Evolutionary conservation across 2,888 invertebrate genomes (phyloP).

Genomic region (Trichogramma dendrolimi): DNA sequence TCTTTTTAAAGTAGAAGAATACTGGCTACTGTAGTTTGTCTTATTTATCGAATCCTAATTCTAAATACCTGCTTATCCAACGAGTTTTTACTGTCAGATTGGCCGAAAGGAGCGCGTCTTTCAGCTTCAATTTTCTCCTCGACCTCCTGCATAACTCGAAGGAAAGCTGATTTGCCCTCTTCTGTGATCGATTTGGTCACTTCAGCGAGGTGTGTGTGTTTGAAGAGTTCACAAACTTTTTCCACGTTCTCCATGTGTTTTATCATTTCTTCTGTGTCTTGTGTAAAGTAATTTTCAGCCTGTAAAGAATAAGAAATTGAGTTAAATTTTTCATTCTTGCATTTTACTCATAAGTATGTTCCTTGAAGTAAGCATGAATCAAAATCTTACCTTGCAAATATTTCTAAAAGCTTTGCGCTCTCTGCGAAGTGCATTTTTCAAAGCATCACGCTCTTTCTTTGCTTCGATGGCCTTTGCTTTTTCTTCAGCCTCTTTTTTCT

Average conservation of each 20-base stretch:
- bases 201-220: slow-evolving; percentile 68
- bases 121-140: slow-evolving; percentile 77
- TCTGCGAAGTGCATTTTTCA: slow-evolving; percentile 81
- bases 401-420: slow-evolving; percentile 79
- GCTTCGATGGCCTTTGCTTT: slow-evolving; percentile 75
- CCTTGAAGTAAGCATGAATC: neutral
- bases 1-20: too few relatives aligned
- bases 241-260: slow-evolving; percentile 88
- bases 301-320: neutral
- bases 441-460: slow-evolving; percentile 79
- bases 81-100: slow-evolving; percentile 37
- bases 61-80: slow-evolving; percentile 36
- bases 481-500: slow-evolving; percentile 76
- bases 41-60: neutral
- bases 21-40: neutral
- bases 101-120: slow-evolving; percentile 56
- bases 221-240: slow-evolving; percentile 76
- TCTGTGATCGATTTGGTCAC: slow-evolving; percentile 68
- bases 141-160: slow-evolving; percentile 65
- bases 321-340: too few relatives aligned
- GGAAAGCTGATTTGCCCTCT: slow-evolving; percentile 64
- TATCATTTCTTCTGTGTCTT: slow-evolving; percentile 68
- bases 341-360: neutral
- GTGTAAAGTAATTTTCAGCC: slow-evolving; percentile 69
- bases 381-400: slow-evolving; percentile 62